Evolutionary conservation across 2,797 vertebrate genomes (phyloP), one percentile per base, ranked within the genome.

Genomic region (Lindbergichthys nudifrons): DNA sequence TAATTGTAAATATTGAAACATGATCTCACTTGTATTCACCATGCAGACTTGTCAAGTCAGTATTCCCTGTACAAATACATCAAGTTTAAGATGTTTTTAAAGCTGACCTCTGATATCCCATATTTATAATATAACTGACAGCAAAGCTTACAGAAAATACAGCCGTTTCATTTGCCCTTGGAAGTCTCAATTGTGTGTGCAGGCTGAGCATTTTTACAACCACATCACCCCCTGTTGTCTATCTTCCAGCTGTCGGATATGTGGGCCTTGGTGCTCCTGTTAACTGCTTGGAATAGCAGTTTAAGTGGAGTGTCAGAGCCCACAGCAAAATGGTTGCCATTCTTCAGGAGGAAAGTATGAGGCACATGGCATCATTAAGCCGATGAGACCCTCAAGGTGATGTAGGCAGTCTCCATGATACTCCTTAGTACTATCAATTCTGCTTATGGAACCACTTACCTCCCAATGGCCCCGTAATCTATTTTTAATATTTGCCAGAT

Each of bases 401-500:
- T 88, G 84, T 75, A 83, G 86, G 84, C 84, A 79, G 87, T 86
- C 84, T 89, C 80, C 71, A 83, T 83, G 83, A 89, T 89, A 87
- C 81, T 88, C 86, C 85, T 82, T 65, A 73, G 72, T 68, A 80
- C 89, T 85, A 93, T 94, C 93, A 90, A 82, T 92, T 92, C 85
- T 90, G 76, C 88, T 92, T 91, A 93, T 93, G 86, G 88, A 90
- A 84, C 79, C 90, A 93, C 93, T 94, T 94, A 93, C 86, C 85
- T 88, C 77, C 70, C 85, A 91, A 90, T 89, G 81, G 89, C 79
- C 81, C 79, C 50, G n/a, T 94, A 93, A 94, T 94, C 88, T 91
- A 85, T 91, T 93, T 95, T 92, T 91, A 93, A 94, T 93, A 93
- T 93, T 93, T 92, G 83, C 80, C 72, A 89, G 81, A 86, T 92